A percentile compares a stretch with the other conserved stretches of the same genome.
These are phyloP conservation scores for Caradrina kadenii DNA, from an alignment of 2,888 invertebrate species.

Conservation along the genomic window DNA sequence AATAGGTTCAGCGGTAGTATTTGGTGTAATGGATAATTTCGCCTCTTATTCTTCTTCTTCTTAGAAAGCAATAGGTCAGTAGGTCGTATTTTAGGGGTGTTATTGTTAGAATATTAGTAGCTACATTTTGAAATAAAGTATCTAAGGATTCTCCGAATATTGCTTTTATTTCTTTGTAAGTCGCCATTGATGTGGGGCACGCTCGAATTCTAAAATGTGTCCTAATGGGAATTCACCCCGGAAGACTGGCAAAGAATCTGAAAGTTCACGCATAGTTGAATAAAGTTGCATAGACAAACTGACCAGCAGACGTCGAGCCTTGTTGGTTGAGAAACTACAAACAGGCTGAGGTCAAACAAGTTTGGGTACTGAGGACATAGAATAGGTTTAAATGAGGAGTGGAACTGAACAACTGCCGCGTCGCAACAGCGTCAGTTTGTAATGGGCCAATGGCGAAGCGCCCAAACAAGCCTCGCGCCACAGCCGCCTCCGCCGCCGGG, in stretches of 20 bases:
- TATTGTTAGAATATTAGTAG: too few species aligned
- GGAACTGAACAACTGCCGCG: conserved; percentile 56
- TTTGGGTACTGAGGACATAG: conserved; percentile 19
- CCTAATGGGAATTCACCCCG: conserved; percentile 14
- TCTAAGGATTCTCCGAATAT: too few species aligned
- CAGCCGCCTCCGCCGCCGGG: conserved; percentile 43
- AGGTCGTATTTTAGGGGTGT: too few species aligned
- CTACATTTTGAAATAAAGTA: too few species aligned
- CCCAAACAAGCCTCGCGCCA: conserved; percentile 61
- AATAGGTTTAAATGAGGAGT: conserved; percentile 23
- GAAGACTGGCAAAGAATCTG: conserved; percentile 17
- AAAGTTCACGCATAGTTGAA: conserved; percentile 25
- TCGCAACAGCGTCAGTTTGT: conserved; percentile 62
- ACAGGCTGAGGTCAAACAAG: conserved; percentile 42
- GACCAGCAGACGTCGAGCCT: conserved; percentile 28
- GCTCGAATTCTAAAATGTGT: too few species aligned
- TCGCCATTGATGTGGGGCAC: too few species aligned
- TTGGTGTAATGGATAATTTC: too few species aligned
- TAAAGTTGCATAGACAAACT: conserved; percentile 19
- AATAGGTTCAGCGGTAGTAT: too few species aligned
- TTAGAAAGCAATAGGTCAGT: too few species aligned
- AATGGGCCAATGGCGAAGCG: conserved; percentile 42
- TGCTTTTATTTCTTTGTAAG: too few species aligned
- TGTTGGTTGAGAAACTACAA: conserved; percentile 24
- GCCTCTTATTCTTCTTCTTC: too few species aligned